Conservation (phyloP, 2,113 vertebrate genomes). For the Corvus cornix region DNA sequence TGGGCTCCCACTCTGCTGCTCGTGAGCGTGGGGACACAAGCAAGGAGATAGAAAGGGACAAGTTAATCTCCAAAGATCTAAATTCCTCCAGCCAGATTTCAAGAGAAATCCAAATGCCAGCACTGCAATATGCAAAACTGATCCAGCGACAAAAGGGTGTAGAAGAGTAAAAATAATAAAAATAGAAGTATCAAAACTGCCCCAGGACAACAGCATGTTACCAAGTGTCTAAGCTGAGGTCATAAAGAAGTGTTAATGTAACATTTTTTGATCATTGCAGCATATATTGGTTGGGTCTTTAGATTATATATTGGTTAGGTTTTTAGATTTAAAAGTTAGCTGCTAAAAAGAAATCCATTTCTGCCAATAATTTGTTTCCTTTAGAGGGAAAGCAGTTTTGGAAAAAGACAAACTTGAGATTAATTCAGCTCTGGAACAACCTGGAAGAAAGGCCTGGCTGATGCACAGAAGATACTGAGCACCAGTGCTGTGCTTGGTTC, state of each 20-base stretch:
- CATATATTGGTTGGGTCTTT: neutral
- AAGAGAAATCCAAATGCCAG: neutral
- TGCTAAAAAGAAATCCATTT: neutral
- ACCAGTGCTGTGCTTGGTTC: neutral
- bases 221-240: neutral
- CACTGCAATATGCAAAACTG: neutral
- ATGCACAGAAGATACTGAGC: neutral
- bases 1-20: neutral
- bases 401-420: neutral
- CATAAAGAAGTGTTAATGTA: neutral
- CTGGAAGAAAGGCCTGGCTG: neutral
- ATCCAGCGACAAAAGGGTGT: neutral
- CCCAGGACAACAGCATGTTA: neutral
- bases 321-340: neutral
- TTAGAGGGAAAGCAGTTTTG: neutral
- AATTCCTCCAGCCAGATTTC: neutral
- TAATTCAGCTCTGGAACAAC: neutral
- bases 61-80: neutral
- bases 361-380: neutral
- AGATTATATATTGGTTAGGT: neutral
- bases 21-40: accelerated
- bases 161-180: neutral
- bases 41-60: neutral
- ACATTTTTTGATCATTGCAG: neutral
- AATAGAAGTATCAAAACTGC: neutral